Conservation (phyloP, 2,113 vertebrate species). For the Odontesthes bonariensis region DNA sequence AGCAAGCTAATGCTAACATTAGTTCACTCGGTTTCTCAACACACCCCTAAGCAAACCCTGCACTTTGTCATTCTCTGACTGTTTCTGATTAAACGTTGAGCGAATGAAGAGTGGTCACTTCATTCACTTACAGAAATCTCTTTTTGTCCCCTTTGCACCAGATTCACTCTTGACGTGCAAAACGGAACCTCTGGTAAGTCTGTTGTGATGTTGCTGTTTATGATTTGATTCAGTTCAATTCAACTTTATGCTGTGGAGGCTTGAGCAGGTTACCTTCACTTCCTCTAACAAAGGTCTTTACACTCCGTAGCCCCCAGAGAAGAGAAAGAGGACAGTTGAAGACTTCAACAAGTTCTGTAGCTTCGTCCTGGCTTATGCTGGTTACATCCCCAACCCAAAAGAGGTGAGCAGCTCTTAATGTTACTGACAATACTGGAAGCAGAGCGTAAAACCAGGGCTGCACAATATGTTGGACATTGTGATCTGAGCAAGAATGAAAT, state of each 20-base stretch:
- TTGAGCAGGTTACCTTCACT: not conserved
- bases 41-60: not conserved
- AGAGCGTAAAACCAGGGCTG: not conserved
- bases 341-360: conserved; percentile 96
- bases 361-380: conserved; percentile 91
- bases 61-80: not conserved
- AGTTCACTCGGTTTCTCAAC: conserved; percentile 16
- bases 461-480: not conserved
- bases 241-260: not conserved
- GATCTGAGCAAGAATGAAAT: not conserved
- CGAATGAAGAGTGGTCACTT: not conserved
- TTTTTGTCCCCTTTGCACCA: conserved; percentile 32
- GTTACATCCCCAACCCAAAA: conserved; percentile 90
- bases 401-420: conserved; percentile 81
- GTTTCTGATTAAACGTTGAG: not conserved
- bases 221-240: not conserved
- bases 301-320: conserved; percentile 86
- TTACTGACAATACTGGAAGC: not conserved
- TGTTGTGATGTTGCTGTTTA: not conserved
- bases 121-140: not conserved
- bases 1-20: conserved; percentile 57
- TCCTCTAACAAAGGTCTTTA: conserved; percentile 21
- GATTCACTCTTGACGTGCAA: conserved; percentile 87
- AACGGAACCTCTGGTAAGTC: conserved; percentile 85
- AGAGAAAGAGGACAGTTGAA: conserved; percentile 90